Percentiles rank a stretch among this genome's conserved stretches.
These are phyloP conservation scores for Pteria penguin DNA, from an alignment of 2,888 invertebrate species.

Conservation along the genomic window DNA sequence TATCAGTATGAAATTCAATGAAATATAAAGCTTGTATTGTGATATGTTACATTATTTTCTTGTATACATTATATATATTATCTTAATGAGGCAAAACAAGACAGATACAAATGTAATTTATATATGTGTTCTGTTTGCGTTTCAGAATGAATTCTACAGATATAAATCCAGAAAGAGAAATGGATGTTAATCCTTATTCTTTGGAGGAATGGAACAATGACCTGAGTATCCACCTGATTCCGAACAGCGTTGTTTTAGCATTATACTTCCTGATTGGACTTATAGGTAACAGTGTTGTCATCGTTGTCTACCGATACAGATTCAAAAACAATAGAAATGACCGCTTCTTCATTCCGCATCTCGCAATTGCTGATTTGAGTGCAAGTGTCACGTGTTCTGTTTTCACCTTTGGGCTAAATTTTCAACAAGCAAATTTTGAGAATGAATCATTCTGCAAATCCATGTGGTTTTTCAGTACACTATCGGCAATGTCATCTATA, in stretches of 20 bases:
- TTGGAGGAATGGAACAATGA: slow-evolving; percentile 16
- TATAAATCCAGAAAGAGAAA: too few relatives aligned
- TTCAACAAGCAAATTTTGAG: slow-evolving; percentile 25
- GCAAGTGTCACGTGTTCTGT: slow-evolving; percentile 9
- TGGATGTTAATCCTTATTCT: neutral
- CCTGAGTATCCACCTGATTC: neutral
- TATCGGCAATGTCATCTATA: slow-evolving; percentile 4
- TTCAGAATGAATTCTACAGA: too few relatives aligned
- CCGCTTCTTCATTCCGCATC: slow-evolving; percentile 13
- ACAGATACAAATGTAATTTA: too few relatives aligned
- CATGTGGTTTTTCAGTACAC: slow-evolving; percentile 6
- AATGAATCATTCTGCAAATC: slow-evolving; percentile 16
- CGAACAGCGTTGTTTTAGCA: slow-evolving; percentile 7
- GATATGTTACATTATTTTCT: too few relatives aligned
- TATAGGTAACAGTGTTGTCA: slow-evolving; percentile 2
- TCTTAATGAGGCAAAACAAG: too few relatives aligned
- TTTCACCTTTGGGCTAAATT: slow-evolving; percentile 20
- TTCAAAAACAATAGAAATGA: neutral
- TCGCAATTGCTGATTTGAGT: slow-evolving; percentile 6
- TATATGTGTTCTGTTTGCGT: too few relatives aligned
- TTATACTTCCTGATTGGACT: slow-evolving; percentile 8
- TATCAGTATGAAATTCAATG: too few relatives aligned
- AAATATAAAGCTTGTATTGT: too few relatives aligned
- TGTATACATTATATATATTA: too few relatives aligned
- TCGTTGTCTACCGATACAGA: neutral